Conservation (phyloP, 2,113 vertebrate species). For the Hydrolagus affinis region DNA sequence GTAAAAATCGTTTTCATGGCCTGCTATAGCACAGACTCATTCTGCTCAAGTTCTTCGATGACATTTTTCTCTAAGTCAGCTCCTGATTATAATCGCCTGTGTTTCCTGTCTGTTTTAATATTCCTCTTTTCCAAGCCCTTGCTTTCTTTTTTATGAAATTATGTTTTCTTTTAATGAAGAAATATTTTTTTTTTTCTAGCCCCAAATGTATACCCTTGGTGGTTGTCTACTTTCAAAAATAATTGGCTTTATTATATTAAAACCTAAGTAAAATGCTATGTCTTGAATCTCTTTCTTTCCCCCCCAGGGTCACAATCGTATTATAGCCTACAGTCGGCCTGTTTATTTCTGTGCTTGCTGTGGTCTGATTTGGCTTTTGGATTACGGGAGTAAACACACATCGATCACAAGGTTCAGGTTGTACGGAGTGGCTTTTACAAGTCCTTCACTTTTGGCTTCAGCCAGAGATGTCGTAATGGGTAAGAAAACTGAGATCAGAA, state of each 20-base stretch:
- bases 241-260: no score
- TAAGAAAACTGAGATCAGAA: slow-evolving; percentile 47
- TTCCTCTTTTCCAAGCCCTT: no score
- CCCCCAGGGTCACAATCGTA: slow-evolving; percentile 86
- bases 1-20: neutral
- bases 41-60: no score
- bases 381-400: slow-evolving; percentile 78
- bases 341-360: slow-evolving; percentile 98
- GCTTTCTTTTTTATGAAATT: no score
- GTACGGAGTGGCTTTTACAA: slow-evolving; percentile 85
- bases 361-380: slow-evolving; percentile 89
- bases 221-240: no score
- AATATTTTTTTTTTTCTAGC: no score
- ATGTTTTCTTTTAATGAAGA: no score
- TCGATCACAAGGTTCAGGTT: slow-evolving; percentile 71
- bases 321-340: slow-evolving; percentile 97
- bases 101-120: no score
- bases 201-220: no score
- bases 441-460: slow-evolving; percentile 79
- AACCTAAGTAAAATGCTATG: neutral
- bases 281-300: slow-evolving; percentile 34
- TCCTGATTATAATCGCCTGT: no score
- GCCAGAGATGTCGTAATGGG: slow-evolving; percentile 92
- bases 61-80: no score
- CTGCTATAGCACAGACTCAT: no score